These are phyloP conservation scores for Scyliorhinus canicula DNA, from an alignment of 2,797 vertebrate species.

Conservation along the genomic window DNA sequence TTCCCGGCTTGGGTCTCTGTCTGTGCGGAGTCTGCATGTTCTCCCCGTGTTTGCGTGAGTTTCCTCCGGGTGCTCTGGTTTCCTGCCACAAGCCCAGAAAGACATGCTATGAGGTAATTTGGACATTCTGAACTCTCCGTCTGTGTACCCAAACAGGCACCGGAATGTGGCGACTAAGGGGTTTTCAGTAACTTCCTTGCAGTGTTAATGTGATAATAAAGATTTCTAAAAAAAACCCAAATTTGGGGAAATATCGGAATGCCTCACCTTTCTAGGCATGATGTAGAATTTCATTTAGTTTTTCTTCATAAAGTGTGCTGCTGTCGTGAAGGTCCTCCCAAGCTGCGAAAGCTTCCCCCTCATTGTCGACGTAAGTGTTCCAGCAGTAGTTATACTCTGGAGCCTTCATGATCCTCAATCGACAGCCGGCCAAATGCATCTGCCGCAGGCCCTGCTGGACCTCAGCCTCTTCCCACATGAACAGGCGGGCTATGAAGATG, in stretches of 20 bases:
- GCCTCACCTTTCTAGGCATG: slow-evolving; percentile 30
- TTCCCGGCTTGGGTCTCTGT: too few species aligned
- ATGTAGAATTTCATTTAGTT: slow-evolving; percentile 75
- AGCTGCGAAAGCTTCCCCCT: slow-evolving; percentile 69
- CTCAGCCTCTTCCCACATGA: slow-evolving; percentile 84
- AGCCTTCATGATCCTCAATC: slow-evolving; percentile 84
- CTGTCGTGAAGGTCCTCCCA: slow-evolving; percentile 97
- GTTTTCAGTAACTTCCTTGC: too few species aligned
- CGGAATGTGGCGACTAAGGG: too few species aligned
- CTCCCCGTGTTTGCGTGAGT: too few species aligned
- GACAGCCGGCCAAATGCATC: slow-evolving; percentile 73
- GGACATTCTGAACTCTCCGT: too few species aligned
- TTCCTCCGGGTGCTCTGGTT: too few species aligned
- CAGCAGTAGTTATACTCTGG: slow-evolving; percentile 85
- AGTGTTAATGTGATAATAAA: too few species aligned
- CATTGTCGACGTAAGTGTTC: slow-evolving; percentile 84
- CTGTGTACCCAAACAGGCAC: too few species aligned
- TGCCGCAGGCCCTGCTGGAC: slow-evolving; percentile 67
- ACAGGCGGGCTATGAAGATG: slow-evolving; percentile 74
- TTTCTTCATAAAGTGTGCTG: slow-evolving; percentile 81
- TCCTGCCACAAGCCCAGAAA: too few species aligned
- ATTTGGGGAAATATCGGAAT: not conserved
- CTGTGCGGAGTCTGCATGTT: too few species aligned
- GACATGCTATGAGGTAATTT: too few species aligned
- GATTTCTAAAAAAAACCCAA: too few species aligned